phyloP scores from a whole-genome alignment of 2,888 invertebrate genomes.

The Drosophila multiciliata region DNA sequence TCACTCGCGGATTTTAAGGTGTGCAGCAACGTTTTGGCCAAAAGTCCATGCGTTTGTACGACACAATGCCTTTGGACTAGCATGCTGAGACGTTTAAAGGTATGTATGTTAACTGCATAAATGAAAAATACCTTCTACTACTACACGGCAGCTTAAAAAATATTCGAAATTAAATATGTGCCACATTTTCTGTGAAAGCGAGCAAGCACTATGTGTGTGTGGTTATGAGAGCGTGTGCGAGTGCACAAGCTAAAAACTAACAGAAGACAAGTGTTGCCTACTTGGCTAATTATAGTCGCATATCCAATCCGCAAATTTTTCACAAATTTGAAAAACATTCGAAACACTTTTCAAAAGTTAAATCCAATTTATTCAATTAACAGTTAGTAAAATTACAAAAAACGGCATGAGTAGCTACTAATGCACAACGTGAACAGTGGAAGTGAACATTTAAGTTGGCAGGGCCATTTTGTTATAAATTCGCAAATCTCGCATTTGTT shows the following conservation, averaged over 20 bases:
- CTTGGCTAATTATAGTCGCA: constrained; percentile 21
- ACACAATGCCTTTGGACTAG: constrained; percentile 46
- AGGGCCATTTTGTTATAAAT: constrained; percentile 50
- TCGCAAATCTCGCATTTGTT: constrained; percentile 50
- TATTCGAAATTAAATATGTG: constrained; percentile 36
- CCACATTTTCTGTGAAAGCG: constrained; percentile 36
- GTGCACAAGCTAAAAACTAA: constrained; percentile 42
- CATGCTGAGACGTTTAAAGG: constrained; percentile 37
- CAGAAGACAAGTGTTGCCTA: constrained; percentile 51
- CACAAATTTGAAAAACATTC: not conserved
- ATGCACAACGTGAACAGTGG: not conserved
- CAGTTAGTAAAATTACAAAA: not conserved
- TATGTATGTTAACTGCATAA: constrained; percentile 55
- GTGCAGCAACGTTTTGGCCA: constrained; percentile 54
- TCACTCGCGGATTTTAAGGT: constrained; percentile 56
- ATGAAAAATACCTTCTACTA: not conserved
- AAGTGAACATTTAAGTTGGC: constrained; percentile 45
- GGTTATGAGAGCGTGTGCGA: constrained; percentile 15
- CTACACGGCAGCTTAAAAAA: constrained; percentile 30
- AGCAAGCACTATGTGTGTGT: constrained; percentile 28
- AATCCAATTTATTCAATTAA: not conserved
- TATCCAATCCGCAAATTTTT: constrained; percentile 30
- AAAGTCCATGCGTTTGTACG: constrained; percentile 44
- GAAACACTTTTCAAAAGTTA: not conserved
- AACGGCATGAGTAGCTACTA: not conserved